Conservation (phyloP, 2,113 vertebrate species). For the Corapipo altera region DNA sequence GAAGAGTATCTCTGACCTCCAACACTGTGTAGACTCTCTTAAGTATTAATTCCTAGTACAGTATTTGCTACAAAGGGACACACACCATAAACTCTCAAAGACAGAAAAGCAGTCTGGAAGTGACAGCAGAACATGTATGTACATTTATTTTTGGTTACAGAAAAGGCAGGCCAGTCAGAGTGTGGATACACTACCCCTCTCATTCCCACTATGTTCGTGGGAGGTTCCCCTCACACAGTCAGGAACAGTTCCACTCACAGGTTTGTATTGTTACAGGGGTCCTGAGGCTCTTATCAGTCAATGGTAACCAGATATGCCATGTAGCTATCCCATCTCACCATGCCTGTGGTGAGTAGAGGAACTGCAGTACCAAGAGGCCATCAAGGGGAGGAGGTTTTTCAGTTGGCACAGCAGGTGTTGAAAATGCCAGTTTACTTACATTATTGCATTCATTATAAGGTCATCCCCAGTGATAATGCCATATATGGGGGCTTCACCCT, state of each 20-base stretch:
- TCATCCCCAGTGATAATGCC: neutral
- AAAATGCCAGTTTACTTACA: neutral
- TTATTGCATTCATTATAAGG: neutral
- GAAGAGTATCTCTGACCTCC: neutral
- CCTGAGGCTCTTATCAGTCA: neutral
- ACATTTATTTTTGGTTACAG: neutral
- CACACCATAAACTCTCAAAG: neutral
- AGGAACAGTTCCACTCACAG: neutral
- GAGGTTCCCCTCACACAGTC: neutral
- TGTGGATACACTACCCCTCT: neutral
- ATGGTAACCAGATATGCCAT: rapidly evolving
- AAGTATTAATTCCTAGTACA: neutral
- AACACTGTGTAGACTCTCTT: neutral
- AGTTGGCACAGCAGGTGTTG: neutral
- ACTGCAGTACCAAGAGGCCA: neutral
- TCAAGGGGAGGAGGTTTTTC: neutral
- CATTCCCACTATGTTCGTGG: neutral
- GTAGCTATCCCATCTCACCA: neutral
- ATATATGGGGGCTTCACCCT: neutral
- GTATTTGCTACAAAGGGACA: neutral
- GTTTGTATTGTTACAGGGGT: neutral
- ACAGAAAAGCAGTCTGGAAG: neutral
- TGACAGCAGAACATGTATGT: neutral
- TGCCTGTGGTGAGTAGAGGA: neutral
- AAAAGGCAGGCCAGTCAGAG: neutral